Conservation (phyloP, 2,888 invertebrate species). For the Cryptus viduatorius region DNA sequence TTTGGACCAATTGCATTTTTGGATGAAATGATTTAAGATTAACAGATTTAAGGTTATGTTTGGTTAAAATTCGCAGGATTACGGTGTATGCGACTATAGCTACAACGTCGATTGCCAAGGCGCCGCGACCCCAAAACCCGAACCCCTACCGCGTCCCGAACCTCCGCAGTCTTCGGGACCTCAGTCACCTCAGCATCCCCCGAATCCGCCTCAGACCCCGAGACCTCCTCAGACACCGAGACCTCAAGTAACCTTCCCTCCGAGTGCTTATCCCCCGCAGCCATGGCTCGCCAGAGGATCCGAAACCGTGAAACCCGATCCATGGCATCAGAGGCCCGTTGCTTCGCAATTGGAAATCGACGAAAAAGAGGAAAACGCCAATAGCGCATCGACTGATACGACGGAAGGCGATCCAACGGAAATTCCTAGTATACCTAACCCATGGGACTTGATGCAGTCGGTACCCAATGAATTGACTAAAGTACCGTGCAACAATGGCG, state of each 20-base stretch:
- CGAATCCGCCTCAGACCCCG: constrained; percentile 62
- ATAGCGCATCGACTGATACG: neutral
- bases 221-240: constrained; percentile 67
- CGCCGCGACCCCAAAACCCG: constrained; percentile 76
- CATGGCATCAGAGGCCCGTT: constrained; percentile 76
- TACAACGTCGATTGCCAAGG: constrained; percentile 87
- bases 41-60: neutral
- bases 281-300: constrained; percentile 69
- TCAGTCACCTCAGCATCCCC: constrained; percentile 56
- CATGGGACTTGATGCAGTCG: constrained; percentile 76
- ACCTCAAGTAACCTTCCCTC: constrained; percentile 71
- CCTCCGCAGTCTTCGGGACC: constrained; percentile 21
- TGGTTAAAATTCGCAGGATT: constrained; percentile 85
- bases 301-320: constrained; percentile 63
- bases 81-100: constrained; percentile 89
- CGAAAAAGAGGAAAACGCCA: constrained; percentile 45
- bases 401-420: constrained; percentile 53
- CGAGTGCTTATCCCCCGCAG: constrained; percentile 70
- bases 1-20: neutral
- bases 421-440: constrained; percentile 69
- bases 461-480: constrained; percentile 75
- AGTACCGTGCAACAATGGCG: constrained; percentile 77
- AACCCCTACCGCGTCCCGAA: constrained; percentile 67
- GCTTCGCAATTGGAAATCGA: constrained; percentile 73
- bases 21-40: neutral